Base-by-base conservation (phyloP, 2,113 vertebrate genomes). In the Nerophis ophidion region DNA sequence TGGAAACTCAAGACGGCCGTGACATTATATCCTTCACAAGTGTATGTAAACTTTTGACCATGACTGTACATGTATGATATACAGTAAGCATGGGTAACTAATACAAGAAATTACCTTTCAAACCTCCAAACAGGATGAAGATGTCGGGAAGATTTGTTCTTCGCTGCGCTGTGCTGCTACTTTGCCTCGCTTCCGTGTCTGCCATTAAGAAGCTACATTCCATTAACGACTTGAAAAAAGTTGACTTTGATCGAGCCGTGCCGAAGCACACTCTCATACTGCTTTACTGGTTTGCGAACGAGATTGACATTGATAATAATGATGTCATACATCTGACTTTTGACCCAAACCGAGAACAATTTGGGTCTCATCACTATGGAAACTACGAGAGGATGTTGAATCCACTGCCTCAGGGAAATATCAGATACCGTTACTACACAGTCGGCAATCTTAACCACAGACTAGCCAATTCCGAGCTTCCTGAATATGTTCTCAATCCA, bases 211-310 rank as follows among this genome's bases (percentile, higher is more conserved):
- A 2, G 13, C 63, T 85, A 0, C 14, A 74, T 0, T 67, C 69
- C n/a, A 78, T 85, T 36, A 53, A 47, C 0, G 76, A 79, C 57
- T 59, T 84, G 8, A 84, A 81, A 48, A 53, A 19, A 16, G 53
- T 84, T 44, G 14, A 72, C 55, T 80, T 74, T 13, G 79, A 54
- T 0, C n/a, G 17, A 1, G 52, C 63, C 9, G 71, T 85, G 14
- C 76, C 80, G 16, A 70, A 46, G 6, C 81, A 82, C 75, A 80
- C 58, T 46, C 80, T 87, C 2, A 1, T 79, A 19, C 61, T 87
- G 55, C 81, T 87, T 19, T 40, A 85, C 70, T 87, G 85, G 86
- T 87, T 87, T 61, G 77, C 84, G 13, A 70, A 80, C 55, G 16
- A 0, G 4, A 16, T 84, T 13, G 5, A 74, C 1, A 71, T 84